Base-by-base conservation (phyloP, 2,888 invertebrate species). In the Iselma pallidipennis region DNA sequence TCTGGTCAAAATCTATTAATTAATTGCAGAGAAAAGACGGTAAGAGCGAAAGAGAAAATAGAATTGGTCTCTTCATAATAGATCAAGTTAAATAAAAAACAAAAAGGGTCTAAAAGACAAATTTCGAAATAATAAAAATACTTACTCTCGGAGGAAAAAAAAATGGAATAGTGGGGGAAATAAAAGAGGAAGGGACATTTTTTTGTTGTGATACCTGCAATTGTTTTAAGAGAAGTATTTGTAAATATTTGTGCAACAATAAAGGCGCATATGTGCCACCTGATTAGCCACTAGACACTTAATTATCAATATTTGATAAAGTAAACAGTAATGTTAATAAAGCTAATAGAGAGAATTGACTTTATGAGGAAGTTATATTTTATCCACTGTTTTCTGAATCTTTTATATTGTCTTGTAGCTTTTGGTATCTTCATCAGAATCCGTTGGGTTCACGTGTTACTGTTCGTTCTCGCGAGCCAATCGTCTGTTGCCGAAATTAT, bases 191-290 rank as follows among this genome's bases (percentile, higher is more conserved):
- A 10, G 6, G 9, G 37, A 14, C 14, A 14, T 10, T 33, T 14
- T 45, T 21, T 45, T 21, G 10, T 1, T 21, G n/a, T n/a, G n/a
- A n/a, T 51, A 55, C 48, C 55, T 37, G 42, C 23, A 29, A 51
- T 29, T 51, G 55, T 31, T 55, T 31, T 19, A 55, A 31, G 48
- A 54, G 4, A 29, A 31, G 19, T 12, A 28, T 16, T 16, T 31
- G 52, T 56, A 49, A 61, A 61, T 61, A 61, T 61, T 61, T 61
- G 54, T 45, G 12, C 1, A 42, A 51, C 55, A 61, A 61, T 61
- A 61, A 61, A 9, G 49, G 28, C 33, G 52, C 66, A 66, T 64
- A 64, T 66, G 66, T 57, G 66, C 61, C 58, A 64, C 61, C 66
- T 60, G 61, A 55, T 58, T 57, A 52, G 64, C 51, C 28, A 61